Evolutionary conservation across 1,140 invertebrate species (phyloP), one percentile per base, ranked within the genome.

Genomic region (roundworm (Caenorhabditis elegans)): DNA sequence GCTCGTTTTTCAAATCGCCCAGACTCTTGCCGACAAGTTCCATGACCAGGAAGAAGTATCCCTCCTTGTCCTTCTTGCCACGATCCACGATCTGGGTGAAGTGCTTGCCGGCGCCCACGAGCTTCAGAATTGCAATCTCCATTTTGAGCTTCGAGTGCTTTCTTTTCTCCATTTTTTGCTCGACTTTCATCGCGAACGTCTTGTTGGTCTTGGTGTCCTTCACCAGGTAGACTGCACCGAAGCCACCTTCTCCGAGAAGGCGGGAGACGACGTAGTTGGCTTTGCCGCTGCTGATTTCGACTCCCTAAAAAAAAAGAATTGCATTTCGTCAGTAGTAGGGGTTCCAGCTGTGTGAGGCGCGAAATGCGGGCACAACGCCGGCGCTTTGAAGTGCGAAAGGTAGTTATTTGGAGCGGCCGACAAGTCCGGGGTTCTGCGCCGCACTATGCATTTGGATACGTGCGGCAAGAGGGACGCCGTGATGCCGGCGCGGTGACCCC

Each of bases 51-150:
- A 84, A 84, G 80, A 84, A 84, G 83, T 47, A 84, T 31, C 43
- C 47, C 13, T 78, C 70, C 5, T n/a, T 70, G 11, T 83, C 83
- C n/a, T 85, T 85, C 65, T 85, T 86, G 3, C 86, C 86, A 15
- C 86, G 55, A 43, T 84, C 83, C 24, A 84, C 46, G 81, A 84
- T 84, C 26, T 46, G 34, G 11, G 83, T 84, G 81, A 84, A 84
- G 75, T 84, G 83, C 28, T 65, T 26, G 26, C 48, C 53, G 11
- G 19, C 34, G 6, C 76, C n/a, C 13, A 86, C 80, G 49, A 86
- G 43, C 79, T 86, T 86, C 70, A 86, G 55, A 80, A 86, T 86
- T n/a, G 82, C 86, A 43, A 86, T 85, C 80, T 85, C 65, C 79
- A 85, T 85, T 49, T 85, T 85, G 0, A 85, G 60, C 43, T 85